Base-by-base conservation (phyloP, 2,888 invertebrate species). In the Dolichomitus sp. region DNA sequence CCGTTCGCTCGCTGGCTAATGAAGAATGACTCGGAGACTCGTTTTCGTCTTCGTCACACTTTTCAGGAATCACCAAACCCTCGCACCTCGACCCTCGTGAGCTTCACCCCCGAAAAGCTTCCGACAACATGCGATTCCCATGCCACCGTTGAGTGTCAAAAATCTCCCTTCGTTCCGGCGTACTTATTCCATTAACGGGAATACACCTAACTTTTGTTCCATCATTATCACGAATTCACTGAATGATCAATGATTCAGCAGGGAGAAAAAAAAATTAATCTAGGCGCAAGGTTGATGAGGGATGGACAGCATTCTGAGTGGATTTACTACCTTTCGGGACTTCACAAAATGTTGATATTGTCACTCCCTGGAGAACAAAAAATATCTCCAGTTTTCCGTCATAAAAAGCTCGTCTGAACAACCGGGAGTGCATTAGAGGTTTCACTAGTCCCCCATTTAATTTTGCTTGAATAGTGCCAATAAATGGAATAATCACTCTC, bases 21-120 rank as follows among this genome's bases (percentile, higher is more conserved):
- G 84, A 85, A 85, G 84, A 86, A 86, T 85, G 86, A 85, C 86
- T 86, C 83, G 57, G 69, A 54, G 73, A 80, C 77, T 50, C 59
- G 73, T 75, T 68, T 59, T 66, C 80, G 45, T 73, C 76, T 42
- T 70, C 68, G 61, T 54, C 57, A 12, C 69, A 52, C 69, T 81
- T 69, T 75, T 73, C 77, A 76, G 69, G 73, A 80, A 69, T 81
- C 83, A 78, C 65, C 74, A 78, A 72, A 57, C 77, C 82, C 77
- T 65, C 48, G 65, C 69, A 74, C 80, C 45, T 27, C 23, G 69
- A 14, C 23, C 63, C 33, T 40, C 65, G 73, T 50, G 59, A 61
- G 40, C 6, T 27, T 50, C 33, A 48, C 74, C 68, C 66, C 23
- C 48, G 7, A 48, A 42, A 11, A 54, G 70, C 72, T 61, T 50